Evolutionary conservation across 2,888 invertebrate genomes (phyloP).

Genomic region (Adelphocoris suturalis): DNA sequence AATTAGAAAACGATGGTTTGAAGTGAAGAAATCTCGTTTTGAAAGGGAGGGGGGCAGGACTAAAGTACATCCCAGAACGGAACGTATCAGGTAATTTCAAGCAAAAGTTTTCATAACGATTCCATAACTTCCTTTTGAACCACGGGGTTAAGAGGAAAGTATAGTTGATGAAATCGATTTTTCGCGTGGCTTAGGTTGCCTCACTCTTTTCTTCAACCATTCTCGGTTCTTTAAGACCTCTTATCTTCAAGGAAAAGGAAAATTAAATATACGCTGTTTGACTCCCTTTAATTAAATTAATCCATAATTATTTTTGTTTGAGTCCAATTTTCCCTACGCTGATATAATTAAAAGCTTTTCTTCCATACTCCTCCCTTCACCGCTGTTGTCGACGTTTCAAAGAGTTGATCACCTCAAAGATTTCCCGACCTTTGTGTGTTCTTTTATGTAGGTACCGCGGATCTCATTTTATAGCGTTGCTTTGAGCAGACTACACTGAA

Average conservation of each 20-base stretch:
- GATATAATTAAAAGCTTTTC: constrained; percentile 6
- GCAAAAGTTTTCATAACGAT: too few relatives aligned
- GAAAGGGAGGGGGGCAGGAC: too few relatives aligned
- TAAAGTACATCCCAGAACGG: too few relatives aligned
- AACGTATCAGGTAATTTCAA: too few relatives aligned
- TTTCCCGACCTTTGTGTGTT: constrained; percentile 1
- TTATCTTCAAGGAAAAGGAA: constrained; percentile 11
- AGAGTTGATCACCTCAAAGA: not conserved
- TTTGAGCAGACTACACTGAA: not conserved
- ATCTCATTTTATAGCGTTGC: not conserved
- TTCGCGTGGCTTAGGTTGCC: too few relatives aligned
- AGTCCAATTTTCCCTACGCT: not conserved
- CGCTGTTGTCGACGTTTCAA: constrained; percentile 17
- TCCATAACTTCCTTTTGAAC: too few relatives aligned
- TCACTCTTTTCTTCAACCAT: not conserved
- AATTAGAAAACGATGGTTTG: too few relatives aligned
- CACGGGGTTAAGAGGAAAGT: too few relatives aligned
- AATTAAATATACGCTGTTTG: not conserved
- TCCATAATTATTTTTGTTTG: not conserved
- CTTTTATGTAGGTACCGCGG: not conserved
- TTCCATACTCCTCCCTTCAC: too few relatives aligned
- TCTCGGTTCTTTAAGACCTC: not conserved
- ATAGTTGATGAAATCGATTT: too few relatives aligned
- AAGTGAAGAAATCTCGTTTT: too few relatives aligned
- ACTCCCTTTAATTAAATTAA: not conserved